Evolutionary conservation across 2,113 vertebrate species (phyloP).

Genomic region (Albula glossodonta): DNA sequence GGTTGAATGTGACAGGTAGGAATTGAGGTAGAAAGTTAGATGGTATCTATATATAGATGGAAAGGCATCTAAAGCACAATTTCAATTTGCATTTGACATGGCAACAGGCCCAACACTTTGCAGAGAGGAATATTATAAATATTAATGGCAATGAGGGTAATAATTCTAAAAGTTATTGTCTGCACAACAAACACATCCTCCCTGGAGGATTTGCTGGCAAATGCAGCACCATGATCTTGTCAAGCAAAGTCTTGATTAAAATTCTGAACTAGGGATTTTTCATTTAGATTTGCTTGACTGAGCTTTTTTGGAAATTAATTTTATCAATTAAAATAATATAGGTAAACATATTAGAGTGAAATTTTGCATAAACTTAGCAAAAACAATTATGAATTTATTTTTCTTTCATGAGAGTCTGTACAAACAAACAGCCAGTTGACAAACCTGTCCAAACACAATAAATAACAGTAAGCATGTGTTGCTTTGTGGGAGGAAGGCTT

Average conservation of each 20-base stretch:
- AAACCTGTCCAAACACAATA: background rate
- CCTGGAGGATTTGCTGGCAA: background rate
- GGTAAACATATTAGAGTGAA: no score
- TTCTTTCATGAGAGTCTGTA: background rate
- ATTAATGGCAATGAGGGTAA: constrained; percentile 18
- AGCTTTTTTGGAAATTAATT: no score
- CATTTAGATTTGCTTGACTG: background rate
- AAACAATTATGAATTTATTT: background rate
- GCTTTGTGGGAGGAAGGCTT: constrained; percentile 5
- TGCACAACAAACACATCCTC: constrained; percentile 6
- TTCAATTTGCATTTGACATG: constrained; percentile 30
- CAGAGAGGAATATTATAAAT: background rate
- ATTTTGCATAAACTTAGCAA: no score
- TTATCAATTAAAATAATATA: no score
- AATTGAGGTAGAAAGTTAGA: background rate
- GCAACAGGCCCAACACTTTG: background rate
- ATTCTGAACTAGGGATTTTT: background rate
- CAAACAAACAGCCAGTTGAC: background rate
- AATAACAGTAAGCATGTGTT: constrained; percentile 2
- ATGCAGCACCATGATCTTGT: constrained; percentile 3
- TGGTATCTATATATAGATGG: background rate
- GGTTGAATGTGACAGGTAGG: background rate
- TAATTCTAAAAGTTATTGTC: background rate
- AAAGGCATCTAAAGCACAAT: constrained; percentile 2
- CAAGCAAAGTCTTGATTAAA: background rate